phyloP scores from a whole-genome alignment of 2,888 invertebrate species.

The Polymixis flavicincta region DNA sequence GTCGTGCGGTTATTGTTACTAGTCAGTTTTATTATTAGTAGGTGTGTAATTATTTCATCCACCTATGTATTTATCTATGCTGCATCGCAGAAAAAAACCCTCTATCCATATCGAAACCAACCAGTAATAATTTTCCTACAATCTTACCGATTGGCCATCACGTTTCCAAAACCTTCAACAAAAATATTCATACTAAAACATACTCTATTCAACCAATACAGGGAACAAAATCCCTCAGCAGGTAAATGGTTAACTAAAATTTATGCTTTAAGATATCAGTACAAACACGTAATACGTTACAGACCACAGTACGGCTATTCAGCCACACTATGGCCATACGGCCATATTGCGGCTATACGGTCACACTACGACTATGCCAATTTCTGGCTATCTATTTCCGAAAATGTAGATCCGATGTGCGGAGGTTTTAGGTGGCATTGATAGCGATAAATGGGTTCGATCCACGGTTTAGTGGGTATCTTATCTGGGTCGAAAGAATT shows the following conservation, averaged over 20 bases:
- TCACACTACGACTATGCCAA: slow-evolving; percentile 47
- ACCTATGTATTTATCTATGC: background rate
- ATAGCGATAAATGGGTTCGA: slow-evolving; percentile 45
- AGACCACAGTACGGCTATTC: slow-evolving; percentile 36
- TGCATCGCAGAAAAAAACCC: background rate
- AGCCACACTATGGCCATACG: slow-evolving; percentile 24
- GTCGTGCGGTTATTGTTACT: too few relatives aligned
- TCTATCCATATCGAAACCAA: slow-evolving; percentile 23
- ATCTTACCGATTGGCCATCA: slow-evolving; percentile 55
- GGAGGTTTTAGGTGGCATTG: slow-evolving; percentile 37
- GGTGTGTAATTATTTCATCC: background rate
- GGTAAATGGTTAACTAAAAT: slow-evolving; percentile 45
- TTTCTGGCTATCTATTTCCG: slow-evolving; percentile 57
- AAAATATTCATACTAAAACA: slow-evolving; percentile 8
- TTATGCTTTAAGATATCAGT: slow-evolving; percentile 59
- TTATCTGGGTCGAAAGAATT: slow-evolving; percentile 40
- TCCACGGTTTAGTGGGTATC: slow-evolving; percentile 21
- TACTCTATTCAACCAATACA: slow-evolving; percentile 17
- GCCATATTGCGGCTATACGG: slow-evolving; percentile 25
- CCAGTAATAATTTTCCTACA: slow-evolving; percentile 53
- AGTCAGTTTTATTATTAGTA: too few relatives aligned
- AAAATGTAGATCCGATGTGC: slow-evolving; percentile 57
- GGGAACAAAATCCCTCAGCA: slow-evolving; percentile 25
- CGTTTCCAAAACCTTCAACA: slow-evolving; percentile 26
- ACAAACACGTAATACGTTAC: slow-evolving; percentile 65